Base-by-base conservation (phyloP, 2,113 vertebrate species). In the Chionodraco myersi region DNA sequence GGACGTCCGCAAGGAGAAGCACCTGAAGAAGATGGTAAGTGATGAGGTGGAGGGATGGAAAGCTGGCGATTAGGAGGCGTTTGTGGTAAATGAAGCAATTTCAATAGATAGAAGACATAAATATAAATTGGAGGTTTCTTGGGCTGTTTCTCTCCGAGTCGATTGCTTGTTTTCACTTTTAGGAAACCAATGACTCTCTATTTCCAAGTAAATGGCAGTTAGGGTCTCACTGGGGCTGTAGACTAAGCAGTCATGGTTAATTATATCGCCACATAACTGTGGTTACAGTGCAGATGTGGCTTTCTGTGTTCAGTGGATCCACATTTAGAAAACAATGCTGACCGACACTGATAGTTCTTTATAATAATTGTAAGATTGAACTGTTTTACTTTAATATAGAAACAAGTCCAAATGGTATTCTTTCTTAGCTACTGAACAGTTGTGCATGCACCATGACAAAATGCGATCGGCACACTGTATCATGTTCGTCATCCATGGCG, bases 11-110 rank as follows among this genome's bases (percentile, higher is more conserved):
- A 98, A 97, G 88, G 97, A 98, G 86, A 98, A 96, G 56, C 91
- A 97, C 91, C 96, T 98, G 92, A 96, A 96, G 91, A 98, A 98
- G 90, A 96, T 98, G 94, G 97, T 98, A 79, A 71, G 96, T 93
- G 11, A n/a, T 14, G 15, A 18, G n/a, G 47, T 3, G 2, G 15
- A 30, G 30, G 30, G 12, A 21, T 23, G 0, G 21, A 6, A 30
- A 7, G 18, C 15, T 2, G n/a, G 51, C 47, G 49, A 26, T 34
- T 12, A 10, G n/a, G 36, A 9, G 13, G 48, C 52, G 5, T 13
- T 18, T 36, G 13, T 12, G 53, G 12, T 26, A 2, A 41, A 34
- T 14, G 18, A 52, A 44, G 36, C 3, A 6, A 48, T 56, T 6
- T 41, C 3, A 54, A 13, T 34, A 65, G 0, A 48, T 10, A 10